A percentile compares a stretch with the other conserved stretches of the same genome.
Evolutionary conservation across 35 echinoderm and acorn worm species (phyloP).

Genomic region (Patiria miniata): DNA sequence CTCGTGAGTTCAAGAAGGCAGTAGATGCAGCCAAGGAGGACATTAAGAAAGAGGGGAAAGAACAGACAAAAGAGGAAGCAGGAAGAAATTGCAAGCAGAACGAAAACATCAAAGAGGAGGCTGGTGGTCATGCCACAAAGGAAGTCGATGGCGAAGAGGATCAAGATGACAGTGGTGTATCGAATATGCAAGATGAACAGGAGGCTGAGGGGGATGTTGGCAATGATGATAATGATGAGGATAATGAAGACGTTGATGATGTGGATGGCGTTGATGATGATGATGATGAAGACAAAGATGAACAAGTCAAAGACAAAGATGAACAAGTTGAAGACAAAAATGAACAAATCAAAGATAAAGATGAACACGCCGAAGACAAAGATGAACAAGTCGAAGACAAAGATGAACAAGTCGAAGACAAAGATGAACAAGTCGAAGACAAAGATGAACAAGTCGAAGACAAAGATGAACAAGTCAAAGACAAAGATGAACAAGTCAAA

Average conservation of each 20-base stretch:
- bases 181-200: background rate
- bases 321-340: too few species aligned
- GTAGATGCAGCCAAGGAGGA: conserved; percentile 13
- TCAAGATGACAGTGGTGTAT: background rate
- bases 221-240: conserved; percentile 39
- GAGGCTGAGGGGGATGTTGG: background rate
- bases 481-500: too few species aligned
- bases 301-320: too few species aligned
- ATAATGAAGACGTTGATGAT: conserved; percentile 23
- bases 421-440: too few species aligned
- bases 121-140: background rate
- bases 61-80: background rate
- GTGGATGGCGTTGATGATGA: background rate
- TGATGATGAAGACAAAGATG: conserved; percentile 6
- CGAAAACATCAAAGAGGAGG: conserved; percentile 14
- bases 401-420: too few species aligned
- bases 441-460: too few species aligned
- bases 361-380: background rate
- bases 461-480: too few species aligned
- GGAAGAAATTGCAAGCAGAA: background rate
- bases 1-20: conserved; percentile 37
- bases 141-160: background rate
- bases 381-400: too few species aligned
- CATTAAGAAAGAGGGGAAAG: conserved; percentile 5
- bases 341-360: background rate